A percentile compares a stretch with the other conserved stretches of the same genome.
phyloP scores from a whole-genome alignment of 2,113 vertebrate genomes.

The Myxocyprinus asiaticus region DNA sequence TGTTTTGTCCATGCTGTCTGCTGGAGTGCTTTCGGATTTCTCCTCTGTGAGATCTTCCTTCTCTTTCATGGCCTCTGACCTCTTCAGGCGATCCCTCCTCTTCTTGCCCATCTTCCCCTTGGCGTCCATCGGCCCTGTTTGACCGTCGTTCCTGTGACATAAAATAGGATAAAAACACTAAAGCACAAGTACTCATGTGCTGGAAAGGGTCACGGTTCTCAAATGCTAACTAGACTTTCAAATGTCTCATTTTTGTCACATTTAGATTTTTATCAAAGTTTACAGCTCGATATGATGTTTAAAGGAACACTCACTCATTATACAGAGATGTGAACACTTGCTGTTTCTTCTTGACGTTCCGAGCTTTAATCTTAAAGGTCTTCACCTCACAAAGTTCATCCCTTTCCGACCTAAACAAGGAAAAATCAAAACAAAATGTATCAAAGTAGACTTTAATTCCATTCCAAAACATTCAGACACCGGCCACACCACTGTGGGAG shows the following conservation, averaged over 20 bases:
- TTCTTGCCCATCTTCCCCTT: conserved; percentile 52
- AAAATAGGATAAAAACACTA: not conserved
- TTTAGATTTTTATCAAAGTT: too few relatives aligned
- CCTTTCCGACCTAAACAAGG: conserved; percentile 75
- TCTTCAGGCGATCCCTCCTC: conserved; percentile 56
- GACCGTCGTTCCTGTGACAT: conserved; percentile 19
- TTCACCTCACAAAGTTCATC: conserved; percentile 81
- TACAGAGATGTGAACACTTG: conserved; percentile 79
- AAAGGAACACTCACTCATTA: conserved; percentile 71
- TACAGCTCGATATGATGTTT: too few relatives aligned
- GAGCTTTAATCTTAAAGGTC: conserved; percentile 77
- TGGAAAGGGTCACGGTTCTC: too few relatives aligned
- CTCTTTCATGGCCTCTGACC: conserved; percentile 62
- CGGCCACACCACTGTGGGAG: too few relatives aligned
- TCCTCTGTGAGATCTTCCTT: conserved; percentile 54
- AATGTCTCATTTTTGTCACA: too few relatives aligned
- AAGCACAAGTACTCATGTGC: not conserved
- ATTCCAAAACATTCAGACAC: too few relatives aligned
- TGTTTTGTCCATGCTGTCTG: conserved; percentile 32
- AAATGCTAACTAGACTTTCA: too few relatives aligned
- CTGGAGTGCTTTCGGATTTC: conserved; percentile 1
- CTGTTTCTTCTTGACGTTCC: conserved; percentile 76
- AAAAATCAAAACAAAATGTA: not conserved
- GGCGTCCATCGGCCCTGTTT: not conserved
- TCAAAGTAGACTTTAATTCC: too few relatives aligned